Base-by-base conservation (phyloP, 1,140 invertebrate species). In the Pogonognathellus flavescens region DNA sequence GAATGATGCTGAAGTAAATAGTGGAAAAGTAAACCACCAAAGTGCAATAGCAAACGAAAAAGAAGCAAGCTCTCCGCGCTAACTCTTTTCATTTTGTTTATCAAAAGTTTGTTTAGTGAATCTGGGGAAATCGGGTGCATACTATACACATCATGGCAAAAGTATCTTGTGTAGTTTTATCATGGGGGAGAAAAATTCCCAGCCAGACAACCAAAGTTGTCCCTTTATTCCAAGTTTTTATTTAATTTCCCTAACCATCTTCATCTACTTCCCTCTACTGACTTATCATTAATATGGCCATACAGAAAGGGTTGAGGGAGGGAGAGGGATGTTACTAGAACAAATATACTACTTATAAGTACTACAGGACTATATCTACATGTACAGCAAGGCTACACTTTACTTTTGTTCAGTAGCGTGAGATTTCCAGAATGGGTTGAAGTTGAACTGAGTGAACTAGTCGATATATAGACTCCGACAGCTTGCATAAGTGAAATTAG, bases 71-170 rank as follows among this genome's bases (percentile, higher is more conserved):
- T 66, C 22, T n/a, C 62, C 10, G 25, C 25, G 70, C 31, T 49
- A 41, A 76, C 70, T 76, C 70, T 76, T 72, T 72, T n/a, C 31
- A 76, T 76, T 76, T 76, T 76, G 49, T 76, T 76, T 76, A 76
- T 9, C 70, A 50, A 31, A 76, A 76, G 70, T 76, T 76, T 72
- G 41, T 50, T 50, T 16, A n/a, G 70, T 76, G 16, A 76, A 50
- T 76, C 16, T 76, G 70, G 13, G 70, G 31, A 41, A 41, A 41
- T 41, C 31, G 31, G n/a, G 13, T 50, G 25, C 22, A 31, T 49
- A 49, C 16, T 49, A 49, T 49, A 49, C 41, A 16, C 41, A 60
- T 5, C 9, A 60, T 55, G 31, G 31, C 31, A 57, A 14, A 57
- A 76, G 70, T n/a, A 14, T n/a, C 70, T 76, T 41, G 31, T 41